Evolutionary conservation across 2,113 vertebrate genomes (phyloP), one percentile per base, ranked within the genome.

Genomic region (Thomomys bottae): DNA sequence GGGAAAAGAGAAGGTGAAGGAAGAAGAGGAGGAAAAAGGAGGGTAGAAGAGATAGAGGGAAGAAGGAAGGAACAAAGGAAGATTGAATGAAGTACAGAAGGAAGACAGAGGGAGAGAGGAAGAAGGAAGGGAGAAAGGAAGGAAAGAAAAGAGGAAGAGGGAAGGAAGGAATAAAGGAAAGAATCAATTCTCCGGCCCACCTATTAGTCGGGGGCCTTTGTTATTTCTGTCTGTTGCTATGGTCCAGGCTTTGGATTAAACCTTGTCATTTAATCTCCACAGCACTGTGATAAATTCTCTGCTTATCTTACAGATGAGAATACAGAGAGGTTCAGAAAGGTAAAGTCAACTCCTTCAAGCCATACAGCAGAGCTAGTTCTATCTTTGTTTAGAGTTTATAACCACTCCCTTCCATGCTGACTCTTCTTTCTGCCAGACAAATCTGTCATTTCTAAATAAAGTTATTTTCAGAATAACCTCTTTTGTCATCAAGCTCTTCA

Each of bases 361-460:
- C 24, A 77, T 42, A 71, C 78, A 72, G 92, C 54, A 57, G 42
- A 89, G 68, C 6, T 42, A 32, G 18, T 66, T 70, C 49, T 54
- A 54, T 54, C 67, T 92, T 57, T 26, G 2, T 42, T 67, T 64
- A 66, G 54, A 83, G 72, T 36, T 86, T 42, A n/a, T 36, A 64
- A 24, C 5, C 11, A 5, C n/a, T 83, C 34, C 12, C 49, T 30
- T 71, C 45, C 63, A 28, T 30, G 15, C 34, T 12, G 32, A 21
- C 64, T 66, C 38, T 40, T 91, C 71, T 23, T 75, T 23, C n/a
- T 45, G 36, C 66, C 54, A 28, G 42, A 40, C 54, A 77, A 57
- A 87, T 77, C 63, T 80, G 86, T 54, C 45, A 66, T 72, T 89
- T 80, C 36, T 72, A 54, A 94, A 82, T 63, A 73, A 57, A 59